Evolutionary conservation across 2,888 invertebrate genomes (phyloP), one percentile per base, ranked within the genome.

Genomic region (Athalia circularis): DNA sequence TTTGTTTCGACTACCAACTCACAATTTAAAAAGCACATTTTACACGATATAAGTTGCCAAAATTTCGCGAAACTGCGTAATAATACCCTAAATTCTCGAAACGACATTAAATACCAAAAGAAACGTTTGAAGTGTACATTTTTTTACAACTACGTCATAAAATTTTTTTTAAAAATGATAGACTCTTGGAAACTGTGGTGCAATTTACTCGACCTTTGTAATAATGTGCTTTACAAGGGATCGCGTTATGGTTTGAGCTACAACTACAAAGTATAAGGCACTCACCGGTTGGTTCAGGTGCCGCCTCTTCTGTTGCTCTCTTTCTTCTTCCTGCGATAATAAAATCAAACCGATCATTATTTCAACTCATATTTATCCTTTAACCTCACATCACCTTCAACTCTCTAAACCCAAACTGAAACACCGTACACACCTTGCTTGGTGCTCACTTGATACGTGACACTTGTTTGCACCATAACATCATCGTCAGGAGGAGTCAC

Each of bases 401-500:
- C 47, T 62, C 9, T 43, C 9, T 3, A 5, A 48, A 8, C 11
- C 43, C 7, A 50, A 45, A 67, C 7, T 13, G 7, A 29, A 5
- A 9, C 13, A 8, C 4, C 62, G 8, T 13, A 13, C 70, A 82
- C 85, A 92, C 93, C 93, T 91, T 92, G 92, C 80, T 92, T 92
- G 15, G 92, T 92, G 85, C 95, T 96, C 80, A 96, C 95, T 88
- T 94, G 93, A 88, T 94, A 96, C 0, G 96, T 95, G 3, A 96
- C 94, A 86, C 96, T 96, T 0, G 96, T 96, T 85, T 95, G 95
- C 9, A 96, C 95, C 0, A 94, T 94, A 47, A 95, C 94, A 61
- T 94, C 95, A 52, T 79, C 79, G 76, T 88, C 87, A 13, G 87
- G 83, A 0, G 86, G 83, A 11, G 89, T 89, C 13, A 87, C 83